These are phyloP conservation scores for Trissoscelio sp. DNA, from an alignment of 2,888 invertebrate genomes.

Conservation along the genomic window DNA sequence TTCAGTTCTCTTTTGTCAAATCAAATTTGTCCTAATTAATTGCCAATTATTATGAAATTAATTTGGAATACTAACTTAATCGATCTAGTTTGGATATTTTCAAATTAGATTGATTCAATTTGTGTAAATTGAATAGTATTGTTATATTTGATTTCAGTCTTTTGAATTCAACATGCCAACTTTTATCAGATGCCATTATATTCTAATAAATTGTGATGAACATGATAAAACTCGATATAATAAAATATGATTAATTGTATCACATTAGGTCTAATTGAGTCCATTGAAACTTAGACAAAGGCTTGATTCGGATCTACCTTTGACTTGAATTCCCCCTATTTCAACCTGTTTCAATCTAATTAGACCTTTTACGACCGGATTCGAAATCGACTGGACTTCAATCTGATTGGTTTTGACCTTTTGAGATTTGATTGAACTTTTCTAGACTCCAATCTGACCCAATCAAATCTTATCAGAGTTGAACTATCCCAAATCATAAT, in stretches of 20 bases:
- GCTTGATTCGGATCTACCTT: slow-evolving; percentile 7
- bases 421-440: background rate
- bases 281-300: slow-evolving; percentile 6
- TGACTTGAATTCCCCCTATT: background rate
- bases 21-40: too few relatives aligned
- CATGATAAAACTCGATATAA: background rate
- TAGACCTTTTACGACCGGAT: slow-evolving; percentile 5
- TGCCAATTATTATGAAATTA: too few relatives aligned
- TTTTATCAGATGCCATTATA: background rate
- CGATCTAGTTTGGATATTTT: too few relatives aligned
- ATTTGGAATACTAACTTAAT: too few relatives aligned
- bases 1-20: too few relatives aligned
- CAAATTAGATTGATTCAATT: too few relatives aligned
- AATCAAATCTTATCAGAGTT: too few relatives aligned
- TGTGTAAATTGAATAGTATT: too few relatives aligned
- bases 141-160: too few relatives aligned
- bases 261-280: slow-evolving; percentile 27
- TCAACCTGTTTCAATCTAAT: slow-evolving; percentile 19
- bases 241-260: background rate
- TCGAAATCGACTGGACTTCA: slow-evolving; percentile 8
- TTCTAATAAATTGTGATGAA: background rate
- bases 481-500: too few relatives aligned
- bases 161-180: too few relatives aligned
- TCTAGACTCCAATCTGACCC: background rate
- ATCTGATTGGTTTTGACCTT: slow-evolving; percentile 4